Percentiles rank a stretch among this genome's conserved stretches.
Conservation (phyloP, 2,113 vertebrate species). For the Trochalopteron elliotii region DNA sequence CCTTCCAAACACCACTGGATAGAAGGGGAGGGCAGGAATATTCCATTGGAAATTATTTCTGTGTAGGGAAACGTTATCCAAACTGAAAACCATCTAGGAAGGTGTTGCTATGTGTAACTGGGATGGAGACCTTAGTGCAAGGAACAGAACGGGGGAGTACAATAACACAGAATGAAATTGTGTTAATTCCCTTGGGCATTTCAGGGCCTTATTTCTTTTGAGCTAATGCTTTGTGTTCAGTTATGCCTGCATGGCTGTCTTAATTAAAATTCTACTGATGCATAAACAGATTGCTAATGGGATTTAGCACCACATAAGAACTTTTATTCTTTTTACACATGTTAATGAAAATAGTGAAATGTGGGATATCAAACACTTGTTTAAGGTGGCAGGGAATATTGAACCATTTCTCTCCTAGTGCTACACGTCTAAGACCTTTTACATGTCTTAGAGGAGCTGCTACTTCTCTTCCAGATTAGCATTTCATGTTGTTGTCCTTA, state of each 20-base stretch:
- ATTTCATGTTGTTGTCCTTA: not conserved
- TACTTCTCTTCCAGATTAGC: not conserved
- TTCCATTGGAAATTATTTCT: not conserved
- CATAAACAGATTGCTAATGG: not conserved
- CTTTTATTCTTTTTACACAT: not conserved
- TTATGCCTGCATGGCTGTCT: not conserved
- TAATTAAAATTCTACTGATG: not conserved
- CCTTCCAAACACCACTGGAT: not conserved
- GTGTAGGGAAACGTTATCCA: not conserved
- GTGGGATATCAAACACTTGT: not conserved
- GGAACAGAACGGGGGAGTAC: rapidly evolving
- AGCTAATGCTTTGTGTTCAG: not conserved
- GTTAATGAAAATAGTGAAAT: not conserved
- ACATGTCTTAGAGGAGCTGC: not conserved
- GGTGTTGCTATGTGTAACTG: not conserved
- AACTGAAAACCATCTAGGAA: not conserved
- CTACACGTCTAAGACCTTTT: not conserved
- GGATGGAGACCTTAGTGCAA: not conserved
- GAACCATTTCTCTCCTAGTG: not conserved
- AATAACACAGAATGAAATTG: not conserved
- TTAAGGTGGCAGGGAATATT: not conserved
- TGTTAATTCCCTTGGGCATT: not conserved
- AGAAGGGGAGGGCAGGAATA: not conserved
- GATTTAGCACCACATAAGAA: not conserved
- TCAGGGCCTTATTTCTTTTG: not conserved